Base-by-base conservation (phyloP, 2,888 invertebrate genomes). In the Nomada flava region DNA sequence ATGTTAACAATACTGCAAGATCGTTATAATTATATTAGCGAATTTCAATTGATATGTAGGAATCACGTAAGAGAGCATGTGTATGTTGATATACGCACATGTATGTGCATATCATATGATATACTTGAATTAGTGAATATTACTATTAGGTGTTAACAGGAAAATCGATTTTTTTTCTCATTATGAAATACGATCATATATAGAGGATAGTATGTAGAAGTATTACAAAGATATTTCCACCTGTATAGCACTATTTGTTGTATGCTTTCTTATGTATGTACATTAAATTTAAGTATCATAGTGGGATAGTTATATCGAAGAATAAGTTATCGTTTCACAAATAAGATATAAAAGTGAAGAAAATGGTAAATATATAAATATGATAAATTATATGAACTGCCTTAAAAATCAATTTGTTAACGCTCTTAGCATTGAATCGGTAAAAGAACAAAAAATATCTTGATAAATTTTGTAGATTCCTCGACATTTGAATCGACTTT, bases 281-380 rank as follows among this genome's bases (percentile, higher is more conserved):
- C 60, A 47, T 65, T 64, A 20, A 53, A 57, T 26, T 72, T 52
- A 50, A 42, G n/a, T 69, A 60, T 50, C 65, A 15, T 53, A 13
- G 15, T 75, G 68, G 62, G 50, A 75, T 62, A 29, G 44, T 29
- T 47, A 63, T 5, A 57, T 0, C 5, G 63, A 42, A 52, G 18
- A 50, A 18, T 20, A 76, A 64, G 44, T 68, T 60, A 55, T 63
- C 55, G 36, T 78, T 57, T 64, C 63, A n/a, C 10, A 20, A 7
- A 50, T 52, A 53, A 63, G 20, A 79, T 53, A 59, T 42, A 62
- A 79, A 80, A 76, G 44, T 76, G 82, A 82, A 82, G 82, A 76
- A 82, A 80, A 82, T 82, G 80, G 68, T 60, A 18, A 50, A 20
- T 47, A 50, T 20, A 42, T 63, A 23, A 36, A 36, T n/a, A 68